Base-by-base conservation (phyloP, 2,888 invertebrate genomes). In the Drosophila demipolita region DNA sequence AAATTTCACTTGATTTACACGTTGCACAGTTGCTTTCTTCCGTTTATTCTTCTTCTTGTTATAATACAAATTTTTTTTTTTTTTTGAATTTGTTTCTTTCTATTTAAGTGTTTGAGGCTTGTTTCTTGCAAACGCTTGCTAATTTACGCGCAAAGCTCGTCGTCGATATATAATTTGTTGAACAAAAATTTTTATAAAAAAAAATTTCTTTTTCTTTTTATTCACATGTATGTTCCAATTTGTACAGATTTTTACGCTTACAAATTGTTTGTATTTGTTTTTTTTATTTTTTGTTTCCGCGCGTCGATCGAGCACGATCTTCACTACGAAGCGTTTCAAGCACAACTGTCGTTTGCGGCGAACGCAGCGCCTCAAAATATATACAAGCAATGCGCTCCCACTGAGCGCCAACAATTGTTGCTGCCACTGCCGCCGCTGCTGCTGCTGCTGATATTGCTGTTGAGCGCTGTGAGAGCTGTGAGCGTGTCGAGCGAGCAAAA, bases 271-370 rank as follows among this genome's bases (percentile, higher is more conserved):
- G 48, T 35, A 42, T 62, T 45, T 71, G 50, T 52, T 54, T 59
- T 57, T 45, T 60, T 33, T 77, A 38, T 52, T 71, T 57, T 63
- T 61, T 53, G 57, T 15, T 61, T 55, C 66, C 75, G 80, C 74
- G 71, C 81, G 77, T 57, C 78, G 82, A 74, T 79, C 79, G 66
- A 75, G 73, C 84, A 88, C 89, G 92, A 92, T 92, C 92, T 91
- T 90, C 87, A 91, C 92, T 91, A 82, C 83, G 88, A 84, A 91
- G 90, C 92, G 91, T 92, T 92, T 89, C 83, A 91, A 91, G 91
- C 91, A 91, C 91, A 92, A 92, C 92, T 92, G 92, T 85, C 86
- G 82, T 82, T 84, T 83, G 77, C 77, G 77, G 65, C 73, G 68
- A 65, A 66, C 82, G 66, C 71, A 75, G 58, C 82, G 73, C 82